Conservation (phyloP, 2,888 invertebrate genomes). For the Morpho achilles region DNA sequence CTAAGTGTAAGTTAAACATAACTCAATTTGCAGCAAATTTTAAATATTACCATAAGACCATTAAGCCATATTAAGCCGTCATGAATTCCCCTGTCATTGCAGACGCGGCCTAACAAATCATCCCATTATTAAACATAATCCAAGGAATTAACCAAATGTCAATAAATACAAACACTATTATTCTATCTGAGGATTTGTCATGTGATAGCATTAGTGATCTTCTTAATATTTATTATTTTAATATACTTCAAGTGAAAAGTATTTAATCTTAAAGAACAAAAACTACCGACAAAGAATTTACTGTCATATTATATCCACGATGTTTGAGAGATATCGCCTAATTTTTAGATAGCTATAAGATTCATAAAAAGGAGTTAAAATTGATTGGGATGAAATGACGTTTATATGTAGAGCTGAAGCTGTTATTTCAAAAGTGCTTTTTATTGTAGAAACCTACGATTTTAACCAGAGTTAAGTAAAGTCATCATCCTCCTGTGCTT, state of each 20-base stretch:
- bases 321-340: too few relatives aligned
- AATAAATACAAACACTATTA: constrained; percentile 1
- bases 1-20: neutral
- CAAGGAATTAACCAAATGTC: constrained; percentile 2
- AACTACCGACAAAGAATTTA: neutral
- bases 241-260: neutral
- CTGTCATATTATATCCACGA: too few relatives aligned
- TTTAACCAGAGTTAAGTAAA: too few relatives aligned
- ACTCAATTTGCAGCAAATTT: neutral
- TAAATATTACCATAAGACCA: neutral
- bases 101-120: constrained; percentile 5
- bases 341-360: too few relatives aligned
- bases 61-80: neutral
- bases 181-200: constrained; percentile 5
- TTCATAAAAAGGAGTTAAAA: too few relatives aligned
- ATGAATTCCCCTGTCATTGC: neutral
- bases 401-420: too few relatives aligned
- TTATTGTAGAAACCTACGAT: too few relatives aligned
- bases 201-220: neutral
- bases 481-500: too few relatives aligned
- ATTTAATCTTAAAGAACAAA: neutral
- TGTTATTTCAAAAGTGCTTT: too few relatives aligned
- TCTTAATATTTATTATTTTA: constrained; percentile 5
- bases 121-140: neutral
- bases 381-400: too few relatives aligned